These are phyloP conservation scores for Melieria picta DNA, from an alignment of 2,888 invertebrate species.

Conservation along the genomic window DNA sequence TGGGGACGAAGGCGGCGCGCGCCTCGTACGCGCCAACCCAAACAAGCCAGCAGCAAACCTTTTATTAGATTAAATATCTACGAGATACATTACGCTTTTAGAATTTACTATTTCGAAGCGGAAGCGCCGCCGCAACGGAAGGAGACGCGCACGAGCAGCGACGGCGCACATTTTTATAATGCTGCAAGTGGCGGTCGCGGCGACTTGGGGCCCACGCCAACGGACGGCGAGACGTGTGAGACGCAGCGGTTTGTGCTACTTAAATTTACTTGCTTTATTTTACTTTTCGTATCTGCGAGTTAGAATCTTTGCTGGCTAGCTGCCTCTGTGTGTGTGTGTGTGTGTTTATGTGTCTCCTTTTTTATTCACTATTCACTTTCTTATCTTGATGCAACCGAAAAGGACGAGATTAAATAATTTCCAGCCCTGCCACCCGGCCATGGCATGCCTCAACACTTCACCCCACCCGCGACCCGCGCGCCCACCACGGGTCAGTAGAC, in stretches of 20 bases:
- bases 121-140: conserved; percentile 31
- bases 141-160: no score
- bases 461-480: background rate
- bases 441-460: background rate
- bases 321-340: background rate
- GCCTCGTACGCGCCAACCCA: background rate
- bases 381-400: conserved; percentile 2
- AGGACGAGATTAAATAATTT: conserved; percentile 4
- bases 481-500: no score
- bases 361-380: conserved; percentile 3
- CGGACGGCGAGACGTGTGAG: no score
- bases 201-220: no score
- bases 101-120: conserved; percentile 25
- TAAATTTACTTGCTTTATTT: no score
- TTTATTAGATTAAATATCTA: conserved; percentile 48
- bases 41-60: conserved; percentile 41
- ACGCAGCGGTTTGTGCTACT: no score
- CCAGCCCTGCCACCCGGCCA: background rate
- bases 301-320: background rate
- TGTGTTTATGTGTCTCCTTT: conserved; percentile 13
- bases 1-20: no score
- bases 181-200: no score
- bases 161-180: no score
- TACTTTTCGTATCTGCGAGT: no score
- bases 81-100: conserved; percentile 42